These are phyloP conservation scores for Paraplagusia blochii DNA, from an alignment of 2,113 vertebrate genomes.

Conservation along the genomic window DNA sequence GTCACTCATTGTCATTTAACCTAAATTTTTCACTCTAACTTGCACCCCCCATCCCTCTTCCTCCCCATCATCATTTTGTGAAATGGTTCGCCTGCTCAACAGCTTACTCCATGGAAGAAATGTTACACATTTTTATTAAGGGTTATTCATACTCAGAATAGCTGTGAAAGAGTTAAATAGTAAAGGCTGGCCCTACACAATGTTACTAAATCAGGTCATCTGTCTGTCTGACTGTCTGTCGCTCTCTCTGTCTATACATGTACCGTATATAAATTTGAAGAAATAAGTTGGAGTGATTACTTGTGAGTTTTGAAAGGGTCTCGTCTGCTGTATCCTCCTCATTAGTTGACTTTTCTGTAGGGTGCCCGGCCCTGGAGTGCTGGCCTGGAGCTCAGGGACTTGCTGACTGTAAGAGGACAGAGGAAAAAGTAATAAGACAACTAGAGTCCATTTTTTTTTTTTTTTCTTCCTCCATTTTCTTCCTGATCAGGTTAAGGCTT, in stretches of 20 bases:
- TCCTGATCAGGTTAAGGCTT: no score
- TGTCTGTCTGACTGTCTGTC: no score
- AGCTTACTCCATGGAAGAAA: background rate
- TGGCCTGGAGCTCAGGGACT: conserved; percentile 50
- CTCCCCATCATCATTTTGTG: no score
- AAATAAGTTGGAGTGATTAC: conserved; percentile 58
- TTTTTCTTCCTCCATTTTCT: no score
- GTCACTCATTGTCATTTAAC: conserved; percentile 37
- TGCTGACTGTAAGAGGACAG: conserved; percentile 60
- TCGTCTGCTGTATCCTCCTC: conserved; percentile 44
- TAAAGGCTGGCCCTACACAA: conserved; percentile 2
- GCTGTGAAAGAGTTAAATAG: background rate
- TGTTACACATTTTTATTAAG: no score
- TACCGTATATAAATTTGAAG: no score
- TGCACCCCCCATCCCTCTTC: no score
- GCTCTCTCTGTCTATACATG: no score
- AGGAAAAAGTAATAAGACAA: no score
- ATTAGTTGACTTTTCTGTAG: conserved; percentile 66
- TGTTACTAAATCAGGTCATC: conserved; percentile 9
- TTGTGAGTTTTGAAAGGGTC: conserved; percentile 53
- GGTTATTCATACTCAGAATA: conserved; percentile 4
- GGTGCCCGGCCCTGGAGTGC: conserved; percentile 38
- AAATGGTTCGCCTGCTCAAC: conserved; percentile 12
- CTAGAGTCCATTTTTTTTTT: no score
- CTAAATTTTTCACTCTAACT: conserved; percentile 6